Conservation (phyloP, 2,797 vertebrate genomes). For the Gobio occitaniae region DNA sequence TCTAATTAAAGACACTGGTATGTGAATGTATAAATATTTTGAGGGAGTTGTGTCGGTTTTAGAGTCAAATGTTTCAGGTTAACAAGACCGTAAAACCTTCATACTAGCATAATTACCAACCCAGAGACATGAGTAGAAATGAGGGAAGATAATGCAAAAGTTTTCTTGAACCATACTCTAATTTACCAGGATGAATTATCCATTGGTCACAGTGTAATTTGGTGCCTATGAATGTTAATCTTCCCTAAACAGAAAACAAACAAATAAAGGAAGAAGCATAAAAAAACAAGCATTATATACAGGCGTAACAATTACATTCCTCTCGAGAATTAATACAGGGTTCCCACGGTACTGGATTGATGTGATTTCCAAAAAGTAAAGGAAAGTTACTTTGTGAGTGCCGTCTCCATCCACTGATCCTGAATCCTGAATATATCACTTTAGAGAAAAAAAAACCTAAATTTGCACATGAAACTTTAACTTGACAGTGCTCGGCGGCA, state of each 20-base stretch:
- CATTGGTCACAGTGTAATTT: slow-evolving; percentile 60
- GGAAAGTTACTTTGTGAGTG: background rate
- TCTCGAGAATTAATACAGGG: background rate
- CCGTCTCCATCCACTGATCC: background rate
- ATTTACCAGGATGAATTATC: slow-evolving; percentile 63
- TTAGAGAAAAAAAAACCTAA: background rate
- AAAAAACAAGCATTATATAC: slow-evolving; percentile 51
- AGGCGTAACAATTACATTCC: slow-evolving; percentile 44
- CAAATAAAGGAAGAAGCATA: background rate
- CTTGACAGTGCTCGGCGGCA: background rate
- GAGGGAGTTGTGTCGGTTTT: background rate
- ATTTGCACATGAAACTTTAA: background rate
- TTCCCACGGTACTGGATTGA: background rate
- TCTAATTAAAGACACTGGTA: background rate
- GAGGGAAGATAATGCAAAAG: slow-evolving; percentile 10
- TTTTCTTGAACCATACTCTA: slow-evolving; percentile 16
- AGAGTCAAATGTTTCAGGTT: background rate
- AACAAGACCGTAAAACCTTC: background rate
- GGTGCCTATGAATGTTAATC: slow-evolving; percentile 28
- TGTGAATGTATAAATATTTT: background rate
- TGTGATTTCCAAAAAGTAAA: background rate
- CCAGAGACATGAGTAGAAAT: background rate
- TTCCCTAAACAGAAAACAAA: background rate
- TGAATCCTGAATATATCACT: background rate
- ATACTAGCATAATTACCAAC: background rate